phyloP scores from a whole-genome alignment of 35 echinoderm and acorn worm species.

The Stichopus chloronotus region DNA sequence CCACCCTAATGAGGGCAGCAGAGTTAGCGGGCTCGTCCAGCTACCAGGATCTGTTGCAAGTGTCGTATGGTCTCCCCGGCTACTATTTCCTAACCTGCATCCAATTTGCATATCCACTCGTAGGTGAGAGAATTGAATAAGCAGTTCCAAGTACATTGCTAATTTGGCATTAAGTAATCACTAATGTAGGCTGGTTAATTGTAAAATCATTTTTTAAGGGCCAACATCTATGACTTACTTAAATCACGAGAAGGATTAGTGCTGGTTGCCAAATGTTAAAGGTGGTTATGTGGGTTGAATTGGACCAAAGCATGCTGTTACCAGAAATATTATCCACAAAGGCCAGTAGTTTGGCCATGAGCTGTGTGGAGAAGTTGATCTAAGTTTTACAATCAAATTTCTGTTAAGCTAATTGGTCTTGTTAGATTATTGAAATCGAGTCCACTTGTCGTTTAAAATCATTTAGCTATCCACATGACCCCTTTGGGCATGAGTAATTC shows the following conservation, averaged over 20 bases:
- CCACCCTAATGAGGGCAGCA: constrained; percentile 79
- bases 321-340: too few relatives aligned
- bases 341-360: too few relatives aligned
- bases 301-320: too few relatives aligned
- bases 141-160: not conserved
- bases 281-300: too few relatives aligned
- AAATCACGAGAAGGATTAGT: not conserved
- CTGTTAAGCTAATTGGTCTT: too few relatives aligned
- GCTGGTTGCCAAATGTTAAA: too few relatives aligned
- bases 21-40: constrained; percentile 74
- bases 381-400: too few relatives aligned
- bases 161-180: not conserved
- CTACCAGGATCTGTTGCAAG: constrained; percentile 82
- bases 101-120: constrained; percentile 94
- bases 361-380: too few relatives aligned
- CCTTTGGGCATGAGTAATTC: too few relatives aligned
- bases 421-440: too few relatives aligned
- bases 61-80: constrained; percentile 78
- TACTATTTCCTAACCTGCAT: constrained; percentile 84
- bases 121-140: constrained; percentile 65
- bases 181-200: not conserved
- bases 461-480: too few relatives aligned
- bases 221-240: not conserved
- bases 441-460: too few relatives aligned
- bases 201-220: not conserved